Percentiles rank a stretch among this genome's conserved stretches.
Conservation (phyloP, 1,140 invertebrate genomes). For the Eubasilissa regina region DNA sequence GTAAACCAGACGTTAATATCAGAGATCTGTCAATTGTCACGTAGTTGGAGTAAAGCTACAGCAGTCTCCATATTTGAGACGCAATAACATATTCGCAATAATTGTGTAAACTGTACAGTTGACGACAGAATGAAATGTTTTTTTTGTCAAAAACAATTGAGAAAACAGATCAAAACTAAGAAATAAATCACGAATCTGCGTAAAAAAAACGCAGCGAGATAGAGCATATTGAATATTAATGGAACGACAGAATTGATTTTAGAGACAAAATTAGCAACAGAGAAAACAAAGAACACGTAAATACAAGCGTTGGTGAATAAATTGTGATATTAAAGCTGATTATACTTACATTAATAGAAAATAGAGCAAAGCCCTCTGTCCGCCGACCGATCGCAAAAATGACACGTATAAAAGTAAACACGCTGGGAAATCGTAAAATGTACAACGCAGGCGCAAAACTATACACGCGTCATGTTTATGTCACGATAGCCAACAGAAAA, state of each 20-base stretch:
- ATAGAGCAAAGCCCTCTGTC: conserved; percentile 32
- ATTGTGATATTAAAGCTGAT: neutral
- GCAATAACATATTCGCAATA: neutral
- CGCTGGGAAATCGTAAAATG: conserved; percentile 40
- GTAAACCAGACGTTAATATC: neutral
- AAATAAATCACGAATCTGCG: neutral
- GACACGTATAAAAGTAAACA: conserved; percentile 55
- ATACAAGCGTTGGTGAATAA: neutral
- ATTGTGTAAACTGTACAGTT: neutral
- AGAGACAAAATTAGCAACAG: neutral
- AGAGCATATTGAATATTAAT: conserved; percentile 48
- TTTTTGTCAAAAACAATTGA: neutral
- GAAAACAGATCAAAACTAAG: neutral
- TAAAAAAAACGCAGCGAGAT: neutral
- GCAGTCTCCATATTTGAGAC: neutral
- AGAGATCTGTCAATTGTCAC: neutral
- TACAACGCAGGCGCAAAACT: conserved; percentile 40
- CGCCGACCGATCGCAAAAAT: conserved; percentile 43
- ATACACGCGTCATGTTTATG: conserved; percentile 53
- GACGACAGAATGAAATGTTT: neutral
- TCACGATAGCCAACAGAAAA: conserved; percentile 36
- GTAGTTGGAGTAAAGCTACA: neutral
- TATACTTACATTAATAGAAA: conserved; percentile 34
- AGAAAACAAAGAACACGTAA: neutral
- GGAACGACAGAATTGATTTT: neutral